Percentiles rank a stretch among this genome's conserved stretches.
These are phyloP conservation scores for Labeo calbasu DNA, from an alignment of 2,797 vertebrate genomes.

Conservation along the genomic window DNA sequence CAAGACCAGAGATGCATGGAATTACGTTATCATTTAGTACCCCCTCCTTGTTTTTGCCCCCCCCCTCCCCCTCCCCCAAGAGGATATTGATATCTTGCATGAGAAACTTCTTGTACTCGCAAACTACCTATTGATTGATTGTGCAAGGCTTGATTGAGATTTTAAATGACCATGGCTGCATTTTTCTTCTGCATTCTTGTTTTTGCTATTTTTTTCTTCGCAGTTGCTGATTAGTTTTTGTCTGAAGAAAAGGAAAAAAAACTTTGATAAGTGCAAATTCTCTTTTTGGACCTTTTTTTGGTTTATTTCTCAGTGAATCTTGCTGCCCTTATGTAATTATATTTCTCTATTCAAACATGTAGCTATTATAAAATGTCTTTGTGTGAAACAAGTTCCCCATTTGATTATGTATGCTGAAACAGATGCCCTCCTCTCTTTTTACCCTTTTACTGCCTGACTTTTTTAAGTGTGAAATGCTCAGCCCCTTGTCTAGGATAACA, in stretches of 20 bases:
- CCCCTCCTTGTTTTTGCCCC: constrained; percentile 78
- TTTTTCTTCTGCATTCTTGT: constrained; percentile 83
- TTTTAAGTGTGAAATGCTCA: constrained; percentile 77
- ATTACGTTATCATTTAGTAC: constrained; percentile 74
- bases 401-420: constrained; percentile 83
- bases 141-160: constrained; percentile 95
- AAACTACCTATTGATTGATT: constrained; percentile 97
- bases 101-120: constrained; percentile 92
- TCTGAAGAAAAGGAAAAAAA: constrained; percentile 76
- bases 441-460: constrained; percentile 88
- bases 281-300: constrained; percentile 84
- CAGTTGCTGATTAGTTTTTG: constrained; percentile 81
- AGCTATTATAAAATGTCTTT: constrained; percentile 77
- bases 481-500: constrained; percentile 62
- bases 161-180: constrained; percentile 92
- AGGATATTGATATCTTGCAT: constrained; percentile 91
- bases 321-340: constrained; percentile 79
- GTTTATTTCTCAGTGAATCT: constrained; percentile 81
- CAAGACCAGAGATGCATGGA: constrained; percentile 96
- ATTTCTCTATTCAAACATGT: constrained; percentile 79
- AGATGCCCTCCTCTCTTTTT: constrained; percentile 87
- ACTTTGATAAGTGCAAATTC: constrained; percentile 78
- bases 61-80: constrained; percentile 62
- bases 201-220: constrained; percentile 78
- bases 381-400: constrained; percentile 80